These are phyloP conservation scores for Brachypodius melanocephalos DNA, from an alignment of 2,113 vertebrate species.

Conservation along the genomic window DNA sequence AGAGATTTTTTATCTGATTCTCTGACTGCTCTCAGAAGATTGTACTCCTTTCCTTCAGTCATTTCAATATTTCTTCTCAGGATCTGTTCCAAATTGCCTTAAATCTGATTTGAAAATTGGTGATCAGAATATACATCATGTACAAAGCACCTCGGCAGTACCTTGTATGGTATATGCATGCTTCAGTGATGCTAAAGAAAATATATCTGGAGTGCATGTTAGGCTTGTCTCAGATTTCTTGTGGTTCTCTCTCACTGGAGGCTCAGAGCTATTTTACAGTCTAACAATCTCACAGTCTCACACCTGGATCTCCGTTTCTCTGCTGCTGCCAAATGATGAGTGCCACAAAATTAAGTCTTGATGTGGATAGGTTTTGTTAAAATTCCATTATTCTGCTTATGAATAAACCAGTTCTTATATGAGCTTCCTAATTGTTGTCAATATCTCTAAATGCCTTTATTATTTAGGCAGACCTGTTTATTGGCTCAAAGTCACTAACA, in stretches of 20 bases:
- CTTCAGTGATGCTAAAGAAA: not conserved
- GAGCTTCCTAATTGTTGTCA: not conserved
- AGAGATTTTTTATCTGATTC: not conserved
- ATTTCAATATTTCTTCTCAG: not conserved
- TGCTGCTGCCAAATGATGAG: not conserved
- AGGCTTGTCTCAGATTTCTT: not conserved
- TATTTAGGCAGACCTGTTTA: not conserved
- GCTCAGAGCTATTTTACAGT: not conserved
- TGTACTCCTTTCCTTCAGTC: not conserved
- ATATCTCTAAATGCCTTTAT: not conserved
- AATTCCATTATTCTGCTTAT: not conserved
- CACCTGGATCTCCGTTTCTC: not conserved
- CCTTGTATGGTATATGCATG: not conserved
- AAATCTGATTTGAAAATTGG: not conserved
- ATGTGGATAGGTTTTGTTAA: not conserved
- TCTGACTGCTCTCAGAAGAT: not conserved
- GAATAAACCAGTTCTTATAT: not conserved
- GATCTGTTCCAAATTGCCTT: not conserved
- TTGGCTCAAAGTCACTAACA: not conserved
- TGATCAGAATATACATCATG: not conserved
- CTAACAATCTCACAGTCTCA: too few relatives aligned
- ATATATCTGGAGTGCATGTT: not conserved
- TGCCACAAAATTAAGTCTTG: not conserved
- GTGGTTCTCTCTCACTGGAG: not conserved
- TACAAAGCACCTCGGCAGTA: not conserved